Base-by-base conservation (phyloP, 1,140 invertebrate species). In the Habropoda laboriosa region DNA sequence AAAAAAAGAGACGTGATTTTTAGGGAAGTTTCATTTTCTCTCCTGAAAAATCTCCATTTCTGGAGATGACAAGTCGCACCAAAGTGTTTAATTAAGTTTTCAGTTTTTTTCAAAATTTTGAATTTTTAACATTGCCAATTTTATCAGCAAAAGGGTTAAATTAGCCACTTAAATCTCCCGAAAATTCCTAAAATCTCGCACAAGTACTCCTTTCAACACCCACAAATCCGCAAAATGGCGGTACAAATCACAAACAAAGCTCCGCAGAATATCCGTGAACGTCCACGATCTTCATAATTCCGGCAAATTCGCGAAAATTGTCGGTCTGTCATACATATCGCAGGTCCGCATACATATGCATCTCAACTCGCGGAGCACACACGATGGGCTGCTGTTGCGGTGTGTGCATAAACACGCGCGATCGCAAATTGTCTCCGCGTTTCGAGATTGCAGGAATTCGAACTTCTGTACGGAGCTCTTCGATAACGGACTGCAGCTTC, bases 271-370 rank as follows among this genome's bases (percentile, higher is more conserved):
- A 16, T 21, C 16, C n/a, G 47, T 4, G 16, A 49, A 49, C 47
- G 47, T 49, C 47, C 13, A 12, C 47, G 47, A 49, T 49, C 47
- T 66, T 73, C 35, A 42, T 40, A 71, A 79, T 82, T 82, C 42
- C 24, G 27, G 13, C 30, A 13, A 30, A 51, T 64, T 82, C 63
- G 49, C 64, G 71, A 60, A 70, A 72, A 72, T 76, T 76, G 49
- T 21, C n/a, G 47, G 47, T 49, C 47, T 21, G 47, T 18, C 47
- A 16, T 21, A 21, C 13, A n/a, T 30, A 66, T 58, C 68, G 40
- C 24, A 21, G 38, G 35, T n/a, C n/a, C n/a, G n/a, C 55, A 80
- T 82, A 77, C 77, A 80, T 82, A 80, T 82, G 71, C 78, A 80
- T 80, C 12, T 2, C 45, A 27, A 40, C 35, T 21, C 49, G 47